Evolutionary conservation across 2,113 vertebrate genomes (phyloP).

Genomic region (Pseudonaja textilis): DNA sequence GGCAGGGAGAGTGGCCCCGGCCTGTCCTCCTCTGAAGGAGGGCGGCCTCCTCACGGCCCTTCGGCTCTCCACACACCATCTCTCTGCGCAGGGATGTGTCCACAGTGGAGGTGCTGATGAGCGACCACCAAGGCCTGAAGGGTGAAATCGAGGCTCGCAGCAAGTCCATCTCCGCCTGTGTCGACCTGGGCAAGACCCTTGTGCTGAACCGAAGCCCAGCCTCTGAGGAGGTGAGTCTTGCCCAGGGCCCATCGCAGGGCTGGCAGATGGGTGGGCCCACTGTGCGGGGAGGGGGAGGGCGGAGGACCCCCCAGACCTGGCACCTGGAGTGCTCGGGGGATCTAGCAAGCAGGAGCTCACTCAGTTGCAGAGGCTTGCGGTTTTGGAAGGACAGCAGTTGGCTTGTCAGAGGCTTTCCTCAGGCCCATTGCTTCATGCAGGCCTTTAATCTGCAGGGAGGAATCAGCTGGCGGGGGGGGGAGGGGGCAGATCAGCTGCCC

Average conservation of each 20-base stretch:
- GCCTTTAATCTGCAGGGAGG: background rate
- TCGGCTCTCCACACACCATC: background rate
- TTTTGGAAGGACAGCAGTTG: no score
- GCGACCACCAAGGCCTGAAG: conserved; percentile 92
- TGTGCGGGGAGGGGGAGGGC: background rate
- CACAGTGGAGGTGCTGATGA: conserved; percentile 93
- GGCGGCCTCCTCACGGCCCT: background rate
- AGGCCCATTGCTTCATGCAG: background rate
- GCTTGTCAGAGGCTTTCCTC: background rate
- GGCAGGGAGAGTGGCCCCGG: background rate
- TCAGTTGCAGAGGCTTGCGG: background rate
- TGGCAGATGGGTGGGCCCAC: accelerated
- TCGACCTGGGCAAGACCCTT: conserved; percentile 88
- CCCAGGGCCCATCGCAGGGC: background rate
- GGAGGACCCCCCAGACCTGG: background rate
- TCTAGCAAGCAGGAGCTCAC: background rate
- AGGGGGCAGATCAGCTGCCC: background rate
- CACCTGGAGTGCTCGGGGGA: background rate
- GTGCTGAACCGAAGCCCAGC: conserved; percentile 84
- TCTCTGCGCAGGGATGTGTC: conserved; percentile 82
- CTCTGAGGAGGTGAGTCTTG: conserved; percentile 78
- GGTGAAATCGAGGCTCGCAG: conserved; percentile 84
- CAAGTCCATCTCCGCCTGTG: conserved; percentile 78
- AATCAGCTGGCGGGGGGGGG: no score
- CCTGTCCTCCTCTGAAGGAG: no score